Conservation (phyloP, 1,140 invertebrate genomes). For the Spodoptera frugiperda region DNA sequence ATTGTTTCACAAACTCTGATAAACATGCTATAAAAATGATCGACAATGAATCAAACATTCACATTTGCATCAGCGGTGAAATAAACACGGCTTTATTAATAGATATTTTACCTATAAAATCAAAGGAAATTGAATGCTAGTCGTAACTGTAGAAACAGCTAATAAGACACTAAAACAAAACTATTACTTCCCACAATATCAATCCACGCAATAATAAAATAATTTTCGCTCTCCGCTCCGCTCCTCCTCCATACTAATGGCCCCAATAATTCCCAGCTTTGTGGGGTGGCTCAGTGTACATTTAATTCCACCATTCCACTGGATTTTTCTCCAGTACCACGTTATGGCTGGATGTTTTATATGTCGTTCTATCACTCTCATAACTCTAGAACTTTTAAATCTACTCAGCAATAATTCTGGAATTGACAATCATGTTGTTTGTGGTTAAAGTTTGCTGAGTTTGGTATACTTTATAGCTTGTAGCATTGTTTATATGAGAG, state of each 20-base stretch:
- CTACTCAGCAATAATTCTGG: slow-evolving; percentile 16
- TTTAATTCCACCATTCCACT: slow-evolving; percentile 58
- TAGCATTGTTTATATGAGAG: not conserved
- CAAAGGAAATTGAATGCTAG: no score
- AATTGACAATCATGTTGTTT: slow-evolving; percentile 23
- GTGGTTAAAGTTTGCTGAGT: not conserved
- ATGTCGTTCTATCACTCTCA: slow-evolving; percentile 38
- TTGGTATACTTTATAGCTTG: not conserved
- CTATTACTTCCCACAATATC: not conserved
- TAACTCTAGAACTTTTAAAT: no score
- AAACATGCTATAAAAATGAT: no score
- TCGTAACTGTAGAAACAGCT: no score
- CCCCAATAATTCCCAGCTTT: slow-evolving; percentile 58
- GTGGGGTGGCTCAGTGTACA: slow-evolving; percentile 52
- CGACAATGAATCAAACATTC: no score
- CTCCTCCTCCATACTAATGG: slow-evolving; percentile 47
- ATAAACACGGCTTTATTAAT: no score
- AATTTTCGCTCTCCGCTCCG: slow-evolving; percentile 45
- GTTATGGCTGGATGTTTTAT: slow-evolving; percentile 53
- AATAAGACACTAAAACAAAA: not conserved
- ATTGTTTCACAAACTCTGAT: no score
- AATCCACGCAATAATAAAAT: not conserved
- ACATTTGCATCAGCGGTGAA: no score
- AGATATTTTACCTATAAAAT: no score
- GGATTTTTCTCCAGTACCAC: slow-evolving; percentile 55